These are phyloP conservation scores for Sphinx pinastri DNA, from an alignment of 2,888 invertebrate species.

Conservation along the genomic window DNA sequence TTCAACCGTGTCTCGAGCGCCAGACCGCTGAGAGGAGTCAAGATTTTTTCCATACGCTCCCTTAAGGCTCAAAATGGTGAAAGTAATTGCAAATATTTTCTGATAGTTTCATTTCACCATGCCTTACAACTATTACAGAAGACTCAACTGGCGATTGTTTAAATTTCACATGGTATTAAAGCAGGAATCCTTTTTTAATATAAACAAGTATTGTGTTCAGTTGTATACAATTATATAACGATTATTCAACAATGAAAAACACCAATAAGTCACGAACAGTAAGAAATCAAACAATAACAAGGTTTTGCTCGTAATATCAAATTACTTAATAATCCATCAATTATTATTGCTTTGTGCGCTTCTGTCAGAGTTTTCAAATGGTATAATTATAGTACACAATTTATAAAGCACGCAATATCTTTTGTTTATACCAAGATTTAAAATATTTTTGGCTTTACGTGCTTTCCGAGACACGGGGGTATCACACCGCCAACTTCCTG, in stretches of 20 bases:
- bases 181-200: no score
- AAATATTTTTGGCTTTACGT: no score
- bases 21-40: conserved; percentile 24
- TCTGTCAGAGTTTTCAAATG: not conserved
- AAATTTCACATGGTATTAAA: not conserved
- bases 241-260: conserved; percentile 11
- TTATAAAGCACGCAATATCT: conserved; percentile 9
- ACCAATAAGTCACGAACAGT: not conserved
- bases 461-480: no score
- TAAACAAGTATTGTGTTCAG: no score
- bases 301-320: not conserved
- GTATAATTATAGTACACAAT: not conserved
- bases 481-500: no score
- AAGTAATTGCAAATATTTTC: no score
- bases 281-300: conserved; percentile 10
- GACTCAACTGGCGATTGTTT: no score
- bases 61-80: no score
- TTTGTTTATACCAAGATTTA: no score
- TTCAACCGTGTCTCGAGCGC: conserved; percentile 37
- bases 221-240: not conserved
- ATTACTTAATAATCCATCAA: conserved; percentile 20
- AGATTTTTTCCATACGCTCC: not conserved
- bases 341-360: conserved; percentile 1
- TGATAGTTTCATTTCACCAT: no score
- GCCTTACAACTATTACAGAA: no score